phyloP scores from a whole-genome alignment of 1,140 invertebrate genomes.

The Teleopsis dalmanni region DNA sequence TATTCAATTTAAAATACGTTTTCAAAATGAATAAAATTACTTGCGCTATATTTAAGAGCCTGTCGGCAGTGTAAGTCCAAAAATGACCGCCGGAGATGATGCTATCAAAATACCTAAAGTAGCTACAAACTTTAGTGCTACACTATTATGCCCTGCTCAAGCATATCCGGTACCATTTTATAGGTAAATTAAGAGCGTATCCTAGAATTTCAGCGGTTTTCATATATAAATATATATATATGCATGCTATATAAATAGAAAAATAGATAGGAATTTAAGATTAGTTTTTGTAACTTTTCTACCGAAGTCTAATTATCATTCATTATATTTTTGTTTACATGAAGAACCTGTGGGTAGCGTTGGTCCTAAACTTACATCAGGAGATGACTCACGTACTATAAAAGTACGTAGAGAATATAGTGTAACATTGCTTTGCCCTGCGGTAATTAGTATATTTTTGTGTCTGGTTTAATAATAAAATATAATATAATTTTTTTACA shows the following conservation, averaged over 20 bases:
- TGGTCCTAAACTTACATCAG: slow-evolving; percentile 47
- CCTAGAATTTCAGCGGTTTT: neutral
- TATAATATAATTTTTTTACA: no score
- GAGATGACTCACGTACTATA: slow-evolving; percentile 50
- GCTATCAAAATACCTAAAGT: slow-evolving; percentile 46
- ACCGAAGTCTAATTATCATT: slow-evolving; percentile 1
- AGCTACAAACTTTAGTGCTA: slow-evolving; percentile 44
- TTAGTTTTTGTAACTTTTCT: no score
- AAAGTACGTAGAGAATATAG: slow-evolving; percentile 38
- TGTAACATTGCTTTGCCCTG: slow-evolving; percentile 54
- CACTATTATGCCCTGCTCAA: slow-evolving; percentile 56
- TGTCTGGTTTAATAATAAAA: no score
- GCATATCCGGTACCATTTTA: slow-evolving; percentile 58
- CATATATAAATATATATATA: neutral
- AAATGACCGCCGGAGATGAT: slow-evolving; percentile 53
- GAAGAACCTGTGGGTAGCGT: slow-evolving; percentile 56
- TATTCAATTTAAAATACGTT: no score
- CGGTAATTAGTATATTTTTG: no score
- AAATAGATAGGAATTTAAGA: no score
- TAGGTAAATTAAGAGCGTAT: slow-evolving; percentile 49
- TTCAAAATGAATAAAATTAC: no score
- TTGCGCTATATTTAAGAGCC: slow-evolving; percentile 47
- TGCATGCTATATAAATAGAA: no score
- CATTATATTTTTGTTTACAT: neutral
- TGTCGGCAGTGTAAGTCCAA: slow-evolving; percentile 53